phyloP scores from a whole-genome alignment of 2,797 vertebrate genomes.

The Mico argentatus region DNA sequence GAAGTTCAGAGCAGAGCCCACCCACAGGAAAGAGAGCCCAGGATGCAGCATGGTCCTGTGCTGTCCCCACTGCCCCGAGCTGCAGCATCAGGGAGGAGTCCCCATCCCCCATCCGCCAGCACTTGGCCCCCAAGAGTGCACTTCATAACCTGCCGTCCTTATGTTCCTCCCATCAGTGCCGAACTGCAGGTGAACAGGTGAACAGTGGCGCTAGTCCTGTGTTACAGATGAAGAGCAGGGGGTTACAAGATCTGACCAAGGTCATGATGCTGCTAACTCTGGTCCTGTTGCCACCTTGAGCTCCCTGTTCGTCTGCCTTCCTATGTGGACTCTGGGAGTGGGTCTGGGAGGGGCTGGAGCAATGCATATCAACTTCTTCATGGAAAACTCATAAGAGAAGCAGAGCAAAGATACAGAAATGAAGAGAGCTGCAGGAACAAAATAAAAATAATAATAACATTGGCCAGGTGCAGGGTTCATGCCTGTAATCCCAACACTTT shows the following conservation, averaged over 20 bases:
- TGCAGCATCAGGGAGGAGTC: not conserved
- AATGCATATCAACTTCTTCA: not conserved
- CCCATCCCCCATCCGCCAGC: not conserved
- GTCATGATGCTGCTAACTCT: not conserved
- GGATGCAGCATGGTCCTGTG: too few species aligned
- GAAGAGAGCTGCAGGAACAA: not conserved
- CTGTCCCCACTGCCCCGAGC: not conserved
- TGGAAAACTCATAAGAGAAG: not conserved
- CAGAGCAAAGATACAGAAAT: not conserved
- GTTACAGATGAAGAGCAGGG: not conserved
- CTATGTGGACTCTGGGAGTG: not conserved
- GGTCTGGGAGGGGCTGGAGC: not conserved
- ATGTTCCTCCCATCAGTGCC: not conserved
- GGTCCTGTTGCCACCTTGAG: not conserved
- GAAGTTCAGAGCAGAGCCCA: not conserved
- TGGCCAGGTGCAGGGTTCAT: not conserved
- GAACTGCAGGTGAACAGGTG: not conserved
- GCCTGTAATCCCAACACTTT: not conserved
- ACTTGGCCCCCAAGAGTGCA: not conserved
- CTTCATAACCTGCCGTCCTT: not conserved
- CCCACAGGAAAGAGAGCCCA: not conserved
- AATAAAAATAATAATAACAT: not conserved
- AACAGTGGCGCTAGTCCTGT: not conserved
- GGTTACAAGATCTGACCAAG: not conserved
- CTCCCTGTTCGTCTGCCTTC: not conserved